These are phyloP conservation scores for Crotalus tigris DNA, from an alignment of 2,113 vertebrate species.

Conservation along the genomic window DNA sequence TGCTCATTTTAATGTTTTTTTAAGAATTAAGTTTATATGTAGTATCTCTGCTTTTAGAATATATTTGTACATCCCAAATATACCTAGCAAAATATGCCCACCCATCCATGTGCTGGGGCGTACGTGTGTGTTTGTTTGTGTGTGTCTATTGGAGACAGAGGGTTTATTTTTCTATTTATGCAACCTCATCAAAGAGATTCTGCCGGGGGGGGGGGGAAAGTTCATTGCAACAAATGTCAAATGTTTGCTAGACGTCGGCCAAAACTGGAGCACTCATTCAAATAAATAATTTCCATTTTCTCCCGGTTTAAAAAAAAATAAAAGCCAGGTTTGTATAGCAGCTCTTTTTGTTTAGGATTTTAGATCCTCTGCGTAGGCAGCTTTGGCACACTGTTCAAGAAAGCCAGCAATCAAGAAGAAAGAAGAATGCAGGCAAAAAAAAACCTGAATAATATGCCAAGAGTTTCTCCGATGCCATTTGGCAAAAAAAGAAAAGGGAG, in stretches of 20 bases:
- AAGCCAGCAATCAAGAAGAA: conserved; percentile 40
- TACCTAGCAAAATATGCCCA: neutral
- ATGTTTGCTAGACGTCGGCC: neutral
- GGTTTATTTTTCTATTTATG: neutral
- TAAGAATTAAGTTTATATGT: neutral
- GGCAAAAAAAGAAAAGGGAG: conserved; percentile 54
- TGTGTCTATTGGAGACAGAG: neutral
- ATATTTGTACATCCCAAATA: neutral
- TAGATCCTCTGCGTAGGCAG: neutral
- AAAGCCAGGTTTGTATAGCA: neutral
- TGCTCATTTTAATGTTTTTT: no score
- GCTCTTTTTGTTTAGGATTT: neutral
- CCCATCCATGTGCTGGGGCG: neutral
- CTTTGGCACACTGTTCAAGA: conserved; percentile 44
- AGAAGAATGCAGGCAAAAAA: conserved; percentile 71
- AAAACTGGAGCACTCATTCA: neutral
- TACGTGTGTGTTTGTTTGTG: neutral
- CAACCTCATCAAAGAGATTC: neutral
- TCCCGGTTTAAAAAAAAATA: neutral
- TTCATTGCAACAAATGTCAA: neutral
- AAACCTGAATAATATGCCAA: conserved; percentile 79
- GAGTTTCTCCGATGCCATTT: conserved; percentile 71
- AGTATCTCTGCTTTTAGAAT: neutral
- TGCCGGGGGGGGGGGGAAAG: neutral
- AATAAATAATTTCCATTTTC: neutral